phyloP scores from a whole-genome alignment of 2,888 invertebrate species.

The Chironomus riparius region DNA sequence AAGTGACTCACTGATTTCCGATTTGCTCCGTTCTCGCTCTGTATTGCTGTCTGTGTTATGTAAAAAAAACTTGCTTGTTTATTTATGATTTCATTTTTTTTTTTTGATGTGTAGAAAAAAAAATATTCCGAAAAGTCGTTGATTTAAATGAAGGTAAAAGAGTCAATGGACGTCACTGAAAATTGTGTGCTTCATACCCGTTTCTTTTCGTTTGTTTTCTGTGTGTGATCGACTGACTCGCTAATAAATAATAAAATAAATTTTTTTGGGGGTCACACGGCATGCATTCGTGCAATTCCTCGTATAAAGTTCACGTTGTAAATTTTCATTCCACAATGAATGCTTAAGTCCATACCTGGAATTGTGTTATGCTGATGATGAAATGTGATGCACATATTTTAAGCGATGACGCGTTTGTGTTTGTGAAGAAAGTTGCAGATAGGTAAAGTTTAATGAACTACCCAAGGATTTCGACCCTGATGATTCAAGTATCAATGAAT shows the following conservation, averaged over 20 bases:
- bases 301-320: neutral
- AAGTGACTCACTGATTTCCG: conserved; percentile 13
- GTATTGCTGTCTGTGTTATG: conserved; percentile 3
- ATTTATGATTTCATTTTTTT: conserved; percentile 9
- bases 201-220: conserved; percentile 1
- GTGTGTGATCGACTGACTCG: neutral
- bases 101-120: conserved; percentile 18
- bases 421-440: neutral
- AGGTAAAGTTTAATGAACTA: neutral
- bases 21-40: neutral
- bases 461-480: neutral
- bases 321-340: neutral
- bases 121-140: conserved; percentile 19
- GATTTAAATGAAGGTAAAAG: conserved; percentile 17
- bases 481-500: neutral
- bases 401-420: neutral
- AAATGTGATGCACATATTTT: neutral
- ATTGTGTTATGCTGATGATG: neutral
- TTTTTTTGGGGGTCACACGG: conserved; percentile 9
- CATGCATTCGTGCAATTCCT: neutral
- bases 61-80: conserved; percentile 2
- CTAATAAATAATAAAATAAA: neutral
- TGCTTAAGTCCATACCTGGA: neutral
- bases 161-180: conserved; percentile 25
- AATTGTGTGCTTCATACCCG: conserved; percentile 6